Evolutionary conservation across 1,140 invertebrate species (phyloP).

Genomic region (Caligus rogercresseyi): DNA sequence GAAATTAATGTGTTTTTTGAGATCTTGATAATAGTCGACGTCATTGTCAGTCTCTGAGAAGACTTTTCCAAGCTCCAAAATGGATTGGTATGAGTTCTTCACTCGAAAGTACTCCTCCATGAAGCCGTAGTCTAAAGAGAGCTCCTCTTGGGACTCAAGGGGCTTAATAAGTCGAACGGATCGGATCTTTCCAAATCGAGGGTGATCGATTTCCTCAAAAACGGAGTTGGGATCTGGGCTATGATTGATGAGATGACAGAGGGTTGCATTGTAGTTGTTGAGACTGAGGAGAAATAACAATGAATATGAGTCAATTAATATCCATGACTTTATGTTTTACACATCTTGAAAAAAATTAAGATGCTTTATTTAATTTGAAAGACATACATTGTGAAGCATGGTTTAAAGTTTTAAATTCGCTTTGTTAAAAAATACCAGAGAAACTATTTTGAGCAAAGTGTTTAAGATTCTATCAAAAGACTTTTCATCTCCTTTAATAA

Average conservation of each 20-base stretch:
- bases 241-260: constrained; percentile 14
- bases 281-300: background rate
- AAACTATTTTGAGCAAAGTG: no score
- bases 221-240: constrained; percentile 2
- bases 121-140: constrained; percentile 10
- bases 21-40: background rate
- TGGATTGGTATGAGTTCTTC: background rate
- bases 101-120: constrained; percentile 1
- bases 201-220: constrained; percentile 13
- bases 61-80: constrained; percentile 10
- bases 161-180: background rate
- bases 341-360: no score
- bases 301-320: no score
- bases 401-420: no score
- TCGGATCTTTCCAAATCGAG: constrained; percentile 9
- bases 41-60: background rate
- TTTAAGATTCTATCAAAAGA: no score
- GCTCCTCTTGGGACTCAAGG: constrained; percentile 1
- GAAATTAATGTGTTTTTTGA: constrained; percentile 16
- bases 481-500: no score
- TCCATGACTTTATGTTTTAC: no score
- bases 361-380: no score
- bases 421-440: no score
- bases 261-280: constrained; percentile 4
- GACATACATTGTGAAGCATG: no score